Evolutionary conservation across 2,113 vertebrate species (phyloP), one percentile per base, ranked within the genome.

Genomic region (Canis aureus): DNA sequence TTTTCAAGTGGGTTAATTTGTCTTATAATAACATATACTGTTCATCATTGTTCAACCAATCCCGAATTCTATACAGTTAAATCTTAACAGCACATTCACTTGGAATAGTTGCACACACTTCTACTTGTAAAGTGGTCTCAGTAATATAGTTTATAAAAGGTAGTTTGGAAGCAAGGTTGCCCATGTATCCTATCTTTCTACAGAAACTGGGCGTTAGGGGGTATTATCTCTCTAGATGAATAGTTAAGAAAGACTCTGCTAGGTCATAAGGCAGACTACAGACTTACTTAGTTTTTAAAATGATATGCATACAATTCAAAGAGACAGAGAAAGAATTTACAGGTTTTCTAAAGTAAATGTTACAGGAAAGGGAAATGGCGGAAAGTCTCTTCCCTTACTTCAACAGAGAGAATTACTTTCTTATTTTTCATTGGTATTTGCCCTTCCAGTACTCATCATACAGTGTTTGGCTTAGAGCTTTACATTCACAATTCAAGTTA

Each of bases 1-100:
- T 97, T 98, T 98, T 98, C 98, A 98, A 98, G 98, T 98, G 98
- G 95, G 98, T 98, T 95, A 67, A 76, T 96, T 96, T 98, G 97
- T 98, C 98, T 97, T 98, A 87, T 98, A 98, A 93, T 98, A 98
- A 98, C 95, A 87, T 95, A 94, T 97, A 95, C 89, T 97, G 97
- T 98, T 98, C 59, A 98, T 98, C 97, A 97, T 98, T 98, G 94
- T 97, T 98, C 87, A 98, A 97, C 96, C 97, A 97, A 96, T 98
- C 97, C 98, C 98, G n/a, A 98, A 97, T 94, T 98, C 91, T 98
- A 96, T 79, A 2, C 97, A 97, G 2, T 89, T 87, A 32, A 91
- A 9, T n/a, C 43, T 88, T 59, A 69, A 13, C 15, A 97, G 97
- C 17, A 49, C 86, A 97, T 93, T 98, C 95, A 90, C 97, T 98